A percentile compares a stretch with the other conserved stretches of the same genome.
Conservation (phyloP, 2,888 invertebrate species). For the Chalcis sispes region DNA sequence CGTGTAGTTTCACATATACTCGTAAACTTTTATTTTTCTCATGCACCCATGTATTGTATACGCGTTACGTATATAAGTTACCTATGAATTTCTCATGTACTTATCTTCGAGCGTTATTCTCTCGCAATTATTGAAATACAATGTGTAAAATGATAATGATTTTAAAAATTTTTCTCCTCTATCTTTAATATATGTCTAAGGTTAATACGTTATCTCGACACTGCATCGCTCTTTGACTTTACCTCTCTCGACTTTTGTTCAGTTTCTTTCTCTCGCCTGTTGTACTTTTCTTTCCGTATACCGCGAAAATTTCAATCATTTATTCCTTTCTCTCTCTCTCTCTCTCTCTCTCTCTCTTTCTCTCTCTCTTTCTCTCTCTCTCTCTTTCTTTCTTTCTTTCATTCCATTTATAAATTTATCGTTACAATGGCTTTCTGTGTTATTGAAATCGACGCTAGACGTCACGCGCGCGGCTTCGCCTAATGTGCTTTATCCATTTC, state of each 20-base stretch:
- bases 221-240: background rate
- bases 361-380: too few species aligned
- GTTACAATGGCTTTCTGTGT: too few species aligned
- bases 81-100: constrained; percentile 18
- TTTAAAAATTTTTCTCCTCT: constrained; percentile 8
- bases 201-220: constrained; percentile 23
- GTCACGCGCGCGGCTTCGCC: background rate
- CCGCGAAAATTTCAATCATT: too few species aligned
- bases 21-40: too few species aligned
- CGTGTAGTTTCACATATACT: constrained; percentile 36
- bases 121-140: constrained; percentile 24
- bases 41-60: constrained; percentile 30
- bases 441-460: background rate
- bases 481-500: background rate
- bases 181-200: constrained; percentile 31
- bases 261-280: background rate
- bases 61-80: constrained; percentile 47
- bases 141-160: constrained; percentile 48
- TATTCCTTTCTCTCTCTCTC: too few species aligned
- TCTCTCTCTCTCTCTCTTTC: too few species aligned
- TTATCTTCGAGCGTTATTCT: background rate
- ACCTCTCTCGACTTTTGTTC: background rate
- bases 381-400: too few species aligned
- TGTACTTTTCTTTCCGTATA: too few species aligned
- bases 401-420: too few species aligned